Percentiles rank a stretch among this genome's conserved stretches.
Evolutionary conservation across 2,113 vertebrate species (phyloP).

Genomic region (Machaerirhynchus nigripectus): DNA sequence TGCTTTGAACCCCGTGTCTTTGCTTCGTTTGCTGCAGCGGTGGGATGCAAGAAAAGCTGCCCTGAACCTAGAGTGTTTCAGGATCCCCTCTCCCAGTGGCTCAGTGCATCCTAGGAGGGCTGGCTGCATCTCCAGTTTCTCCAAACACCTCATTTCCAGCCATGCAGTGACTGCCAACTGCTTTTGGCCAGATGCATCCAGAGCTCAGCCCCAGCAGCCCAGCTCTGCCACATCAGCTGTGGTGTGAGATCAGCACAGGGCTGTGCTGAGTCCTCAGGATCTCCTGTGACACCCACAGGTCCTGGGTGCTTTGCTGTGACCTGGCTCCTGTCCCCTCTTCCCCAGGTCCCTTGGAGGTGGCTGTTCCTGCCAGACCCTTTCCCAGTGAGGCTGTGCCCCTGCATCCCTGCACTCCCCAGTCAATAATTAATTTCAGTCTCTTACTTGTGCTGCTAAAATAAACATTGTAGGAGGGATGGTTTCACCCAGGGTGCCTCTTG

Average conservation of each 20-base stretch:
- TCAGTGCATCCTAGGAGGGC: not conserved
- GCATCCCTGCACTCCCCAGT: not conserved
- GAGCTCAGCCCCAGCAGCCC: not conserved
- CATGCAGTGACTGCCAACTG: not conserved
- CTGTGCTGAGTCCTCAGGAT: not conserved
- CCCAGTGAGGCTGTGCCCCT: not conserved
- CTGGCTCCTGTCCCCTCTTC: not conserved
- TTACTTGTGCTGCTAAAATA: slow-evolving; percentile 26
- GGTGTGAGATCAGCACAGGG: too few relatives aligned
- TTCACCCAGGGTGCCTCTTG: not conserved
- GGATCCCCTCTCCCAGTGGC: not conserved
- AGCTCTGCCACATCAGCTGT: not conserved
- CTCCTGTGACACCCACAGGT: not conserved
- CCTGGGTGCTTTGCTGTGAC: not conserved
- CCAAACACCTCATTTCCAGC: not conserved
- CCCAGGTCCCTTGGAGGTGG: not conserved
- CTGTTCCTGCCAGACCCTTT: not conserved
- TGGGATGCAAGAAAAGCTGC: rapidly evolving
- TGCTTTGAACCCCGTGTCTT: slow-evolving; percentile 52
- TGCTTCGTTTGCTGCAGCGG: slow-evolving; percentile 3
- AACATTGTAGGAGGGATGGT: not conserved
- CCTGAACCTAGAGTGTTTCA: not conserved
- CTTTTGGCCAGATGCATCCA: not conserved
- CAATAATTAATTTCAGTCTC: slow-evolving; percentile 14
- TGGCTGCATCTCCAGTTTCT: not conserved